A percentile compares a stretch with the other conserved stretches of the same genome.
Conservation (phyloP, 2,888 invertebrate species). For the Drosophila antonietae region DNA sequence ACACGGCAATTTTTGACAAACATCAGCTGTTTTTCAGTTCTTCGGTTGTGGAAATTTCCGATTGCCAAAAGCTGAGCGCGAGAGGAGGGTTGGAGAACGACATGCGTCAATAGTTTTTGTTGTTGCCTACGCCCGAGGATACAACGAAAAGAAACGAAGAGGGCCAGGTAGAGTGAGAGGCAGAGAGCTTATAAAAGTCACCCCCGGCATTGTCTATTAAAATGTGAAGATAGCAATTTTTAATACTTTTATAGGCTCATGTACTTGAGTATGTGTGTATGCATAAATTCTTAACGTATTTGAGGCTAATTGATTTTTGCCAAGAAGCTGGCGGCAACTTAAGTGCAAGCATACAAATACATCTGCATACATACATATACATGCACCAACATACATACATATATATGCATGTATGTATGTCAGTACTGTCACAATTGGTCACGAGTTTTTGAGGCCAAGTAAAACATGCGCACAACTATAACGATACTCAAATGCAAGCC, state of each 20-base stretch:
- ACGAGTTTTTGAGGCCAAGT: conserved; percentile 66
- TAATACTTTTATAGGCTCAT: conserved; percentile 18
- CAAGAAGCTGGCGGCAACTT: conserved; percentile 28
- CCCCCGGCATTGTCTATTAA: conserved; percentile 18
- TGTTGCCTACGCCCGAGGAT: conserved; percentile 26
- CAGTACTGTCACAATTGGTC: conserved; percentile 37
- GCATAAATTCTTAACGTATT: conserved; percentile 1
- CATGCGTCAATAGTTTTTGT: neutral
- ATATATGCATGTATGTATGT: neutral
- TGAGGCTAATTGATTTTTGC: conserved; percentile 55
- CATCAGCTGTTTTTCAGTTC: conserved; percentile 67
- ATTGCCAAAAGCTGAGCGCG: conserved; percentile 39
- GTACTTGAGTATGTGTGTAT: neutral
- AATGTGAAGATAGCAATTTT: conserved; percentile 50
- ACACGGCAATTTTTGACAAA: conserved; percentile 59
- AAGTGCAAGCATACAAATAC: conserved; percentile 9
- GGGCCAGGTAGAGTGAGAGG: conserved; percentile 25
- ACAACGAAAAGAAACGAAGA: conserved; percentile 26
- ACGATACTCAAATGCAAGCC: conserved; percentile 45
- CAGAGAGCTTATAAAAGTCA: conserved; percentile 28
- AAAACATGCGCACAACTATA: conserved; percentile 61
- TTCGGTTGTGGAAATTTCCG: conserved; percentile 68
- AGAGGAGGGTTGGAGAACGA: conserved; percentile 3
- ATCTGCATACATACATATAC: neutral
- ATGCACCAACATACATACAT: neutral